Conservation (phyloP, 2,888 invertebrate species). For the Cephus sareptanus region DNA sequence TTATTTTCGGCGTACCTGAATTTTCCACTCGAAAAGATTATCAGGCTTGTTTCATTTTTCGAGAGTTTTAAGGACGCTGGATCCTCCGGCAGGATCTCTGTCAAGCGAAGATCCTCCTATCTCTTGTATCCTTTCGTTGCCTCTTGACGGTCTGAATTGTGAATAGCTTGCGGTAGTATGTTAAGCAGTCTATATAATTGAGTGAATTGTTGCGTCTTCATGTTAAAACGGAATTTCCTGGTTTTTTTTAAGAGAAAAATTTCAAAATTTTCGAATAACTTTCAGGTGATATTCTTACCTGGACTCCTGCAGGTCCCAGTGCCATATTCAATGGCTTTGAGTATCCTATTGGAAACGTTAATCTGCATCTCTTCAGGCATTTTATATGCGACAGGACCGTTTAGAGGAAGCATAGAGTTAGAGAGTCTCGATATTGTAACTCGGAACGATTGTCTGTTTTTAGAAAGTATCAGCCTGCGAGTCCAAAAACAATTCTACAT, state of each 20-base stretch:
- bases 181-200: not conserved
- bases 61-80: not conserved
- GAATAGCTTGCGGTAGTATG: not conserved
- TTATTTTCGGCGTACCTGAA: not conserved
- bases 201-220: not conserved
- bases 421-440: not conserved
- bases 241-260: not conserved
- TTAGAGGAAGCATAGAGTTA: not conserved
- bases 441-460: not conserved
- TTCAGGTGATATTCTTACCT: not conserved
- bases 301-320: not conserved
- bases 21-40: not conserved
- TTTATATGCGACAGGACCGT: not conserved
- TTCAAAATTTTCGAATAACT: not conserved
- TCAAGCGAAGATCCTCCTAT: not conserved
- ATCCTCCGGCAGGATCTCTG: not conserved
- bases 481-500: not conserved
- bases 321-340: not conserved
- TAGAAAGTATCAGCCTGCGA: not conserved
- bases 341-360: not conserved
- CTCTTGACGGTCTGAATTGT: not conserved
- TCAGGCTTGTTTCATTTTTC: not conserved
- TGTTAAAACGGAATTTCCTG: not conserved
- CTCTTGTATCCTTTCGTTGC: not conserved
- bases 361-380: not conserved